Base-by-base conservation (phyloP, 2,113 vertebrate species). In the Anseranas semipalmata region DNA sequence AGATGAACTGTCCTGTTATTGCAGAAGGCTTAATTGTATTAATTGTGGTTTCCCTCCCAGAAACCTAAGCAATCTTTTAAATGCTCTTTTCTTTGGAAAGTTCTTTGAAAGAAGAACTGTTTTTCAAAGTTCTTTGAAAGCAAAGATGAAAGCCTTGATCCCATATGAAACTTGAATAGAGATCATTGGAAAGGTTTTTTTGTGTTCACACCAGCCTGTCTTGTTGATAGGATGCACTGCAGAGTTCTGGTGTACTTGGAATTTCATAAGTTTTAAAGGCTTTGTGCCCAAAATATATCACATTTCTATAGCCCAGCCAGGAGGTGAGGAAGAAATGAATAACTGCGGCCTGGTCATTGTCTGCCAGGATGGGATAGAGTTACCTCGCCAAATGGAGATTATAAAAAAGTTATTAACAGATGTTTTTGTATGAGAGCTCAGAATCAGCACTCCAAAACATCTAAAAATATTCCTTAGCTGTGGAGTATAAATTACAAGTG, bases 351-450 rank as follows among this genome's bases (percentile, higher is more conserved):
- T 88, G 68, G 68, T 86, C 88, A 67, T 72, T 82, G 74, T 93
- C 87, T 97, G 89, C 89, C 95, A 95, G 80, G 70, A 87, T 92
- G 70, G 77, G 87, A 80, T 90, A 85, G 50, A 84, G 66, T 91
- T 95, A 89, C 87, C 39, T 87, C 0, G 7, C 89, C 81, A 87
- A 97, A 93, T 35, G 35, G 77, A 94, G 84, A 94, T 92, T 82
- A 87, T 78, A 67, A 92, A 92, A 81, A 87, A 91, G 77, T 85
- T 95, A 87, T 79, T 97, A 91, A 70, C 95, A 96, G 94, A 94
- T 97, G 91, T 89, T 89, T 94, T 87, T 60, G 91, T 82, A 84
- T 60, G 77, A 89, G 73, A 92, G 56, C 48, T 87, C 70, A 48
- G 39, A 91, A 86, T 92, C 77, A 9, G 27, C 39, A 41, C 62